Conservation (phyloP, 2,888 invertebrate species). For the Lumbricus terrestris region DNA sequence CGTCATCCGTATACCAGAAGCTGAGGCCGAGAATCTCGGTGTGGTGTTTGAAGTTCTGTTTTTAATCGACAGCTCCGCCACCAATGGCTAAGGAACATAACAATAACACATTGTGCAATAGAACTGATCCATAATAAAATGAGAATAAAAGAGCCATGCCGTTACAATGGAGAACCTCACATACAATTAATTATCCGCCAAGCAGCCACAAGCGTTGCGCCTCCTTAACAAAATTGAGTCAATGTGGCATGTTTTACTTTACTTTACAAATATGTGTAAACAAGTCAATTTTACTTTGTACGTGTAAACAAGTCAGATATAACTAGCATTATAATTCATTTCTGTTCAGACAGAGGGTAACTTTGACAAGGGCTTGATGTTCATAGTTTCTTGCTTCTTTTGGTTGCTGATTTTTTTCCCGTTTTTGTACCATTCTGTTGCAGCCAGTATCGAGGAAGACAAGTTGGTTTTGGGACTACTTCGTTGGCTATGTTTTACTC, state of each 20-base stretch:
- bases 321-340: not conserved
- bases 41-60: not conserved
- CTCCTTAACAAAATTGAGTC: no score
- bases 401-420: not conserved
- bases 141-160: no score
- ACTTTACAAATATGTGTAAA: no score
- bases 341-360: not conserved
- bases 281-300: not conserved
- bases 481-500: conserved; percentile 51
- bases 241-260: no score
- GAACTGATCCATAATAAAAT: no score
- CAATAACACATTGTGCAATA: not conserved
- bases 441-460: conserved; percentile 22
- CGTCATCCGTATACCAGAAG: not conserved
- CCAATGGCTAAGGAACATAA: no score
- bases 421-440: not conserved
- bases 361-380: not conserved
- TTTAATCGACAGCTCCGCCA: not conserved
- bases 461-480: conserved; percentile 47
- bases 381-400: not conserved
- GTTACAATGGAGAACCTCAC: no score
- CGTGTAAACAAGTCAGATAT: not conserved
- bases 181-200: no score
- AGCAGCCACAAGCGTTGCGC: no score
- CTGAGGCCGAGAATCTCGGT: not conserved